Percentiles rank a stretch among this genome's conserved stretches.
Conservation (phyloP, 2,888 invertebrate genomes). For the Phaonia tiefii region DNA sequence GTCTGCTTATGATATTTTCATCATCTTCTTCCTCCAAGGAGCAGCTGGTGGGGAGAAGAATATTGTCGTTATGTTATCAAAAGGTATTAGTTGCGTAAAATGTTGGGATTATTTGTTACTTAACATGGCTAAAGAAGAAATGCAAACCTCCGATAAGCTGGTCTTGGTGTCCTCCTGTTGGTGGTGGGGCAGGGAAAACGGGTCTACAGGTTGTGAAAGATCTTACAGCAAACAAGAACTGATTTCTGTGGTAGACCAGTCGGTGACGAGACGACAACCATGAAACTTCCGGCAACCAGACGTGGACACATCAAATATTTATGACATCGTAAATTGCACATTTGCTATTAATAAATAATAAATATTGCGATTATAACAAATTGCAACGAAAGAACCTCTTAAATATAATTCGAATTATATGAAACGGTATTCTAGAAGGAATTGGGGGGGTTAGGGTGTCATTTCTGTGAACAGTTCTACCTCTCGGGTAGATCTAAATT, state of each 20-base stretch:
- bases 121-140: conserved; percentile 45
- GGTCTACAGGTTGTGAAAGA: neutral
- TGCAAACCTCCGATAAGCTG: conserved; percentile 51
- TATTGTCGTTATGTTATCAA: conserved; percentile 6
- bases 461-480: no score
- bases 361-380: conserved; percentile 4
- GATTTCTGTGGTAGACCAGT: neutral
- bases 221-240: conserved; percentile 8
- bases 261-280: conserved; percentile 26
- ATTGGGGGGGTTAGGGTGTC: no score
- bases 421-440: no score
- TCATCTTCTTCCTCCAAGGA: neutral
- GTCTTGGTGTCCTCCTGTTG: neutral
- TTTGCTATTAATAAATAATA: conserved; percentile 10
- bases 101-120: conserved; percentile 61
- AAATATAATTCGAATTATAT: neutral
- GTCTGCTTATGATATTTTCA: conserved; percentile 37
- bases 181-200: neutral
- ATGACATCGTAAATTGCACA: conserved; percentile 28
- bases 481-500: no score
- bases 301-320: conserved; percentile 44
- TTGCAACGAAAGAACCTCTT: neutral
- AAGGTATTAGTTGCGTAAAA: conserved; percentile 66
- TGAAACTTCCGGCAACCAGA: conserved; percentile 32
- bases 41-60: neutral